Percentiles rank a stretch among this genome's conserved stretches.
Evolutionary conservation across 2,113 vertebrate genomes (phyloP).

Genomic region (Apodemus sylvaticus): DNA sequence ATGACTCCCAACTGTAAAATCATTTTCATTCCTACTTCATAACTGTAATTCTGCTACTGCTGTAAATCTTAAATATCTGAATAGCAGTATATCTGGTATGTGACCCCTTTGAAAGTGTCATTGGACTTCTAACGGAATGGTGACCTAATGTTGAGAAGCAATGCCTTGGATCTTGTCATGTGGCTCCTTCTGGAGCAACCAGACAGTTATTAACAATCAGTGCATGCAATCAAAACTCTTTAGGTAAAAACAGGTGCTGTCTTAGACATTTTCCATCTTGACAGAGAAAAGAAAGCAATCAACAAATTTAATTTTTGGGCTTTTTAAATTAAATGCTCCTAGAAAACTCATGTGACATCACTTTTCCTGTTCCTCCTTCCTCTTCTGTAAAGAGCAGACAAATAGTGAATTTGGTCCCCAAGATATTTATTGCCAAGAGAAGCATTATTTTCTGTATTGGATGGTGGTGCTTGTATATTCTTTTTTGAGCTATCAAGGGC

Average conservation of each 20-base stretch:
- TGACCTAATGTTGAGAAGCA: background rate
- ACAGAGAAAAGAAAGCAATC: background rate
- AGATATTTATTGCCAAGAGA: background rate
- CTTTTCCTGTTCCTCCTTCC: background rate
- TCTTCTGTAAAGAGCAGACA: background rate
- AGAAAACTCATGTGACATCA: background rate
- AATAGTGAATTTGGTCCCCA: background rate
- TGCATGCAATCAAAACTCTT: background rate
- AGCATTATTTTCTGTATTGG: background rate
- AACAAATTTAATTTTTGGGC: background rate
- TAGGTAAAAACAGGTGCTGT: background rate
- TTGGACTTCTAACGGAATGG: background rate
- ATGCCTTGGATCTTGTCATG: background rate
- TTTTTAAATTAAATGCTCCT: constrained; percentile 20
- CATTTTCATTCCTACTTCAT: background rate
- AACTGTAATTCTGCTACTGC: background rate
- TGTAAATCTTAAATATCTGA: background rate
- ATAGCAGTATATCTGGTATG: background rate
- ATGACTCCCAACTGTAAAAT: background rate
- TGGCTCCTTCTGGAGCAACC: no score
- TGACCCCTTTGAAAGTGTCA: background rate
- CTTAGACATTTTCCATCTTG: background rate
- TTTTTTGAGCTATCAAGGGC: background rate
- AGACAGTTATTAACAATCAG: background rate
- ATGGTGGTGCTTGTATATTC: background rate